Percentiles rank a stretch among this genome's conserved stretches.
phyloP scores from a whole-genome alignment of 2,113 vertebrate species.

The Rhineura floridana region DNA sequence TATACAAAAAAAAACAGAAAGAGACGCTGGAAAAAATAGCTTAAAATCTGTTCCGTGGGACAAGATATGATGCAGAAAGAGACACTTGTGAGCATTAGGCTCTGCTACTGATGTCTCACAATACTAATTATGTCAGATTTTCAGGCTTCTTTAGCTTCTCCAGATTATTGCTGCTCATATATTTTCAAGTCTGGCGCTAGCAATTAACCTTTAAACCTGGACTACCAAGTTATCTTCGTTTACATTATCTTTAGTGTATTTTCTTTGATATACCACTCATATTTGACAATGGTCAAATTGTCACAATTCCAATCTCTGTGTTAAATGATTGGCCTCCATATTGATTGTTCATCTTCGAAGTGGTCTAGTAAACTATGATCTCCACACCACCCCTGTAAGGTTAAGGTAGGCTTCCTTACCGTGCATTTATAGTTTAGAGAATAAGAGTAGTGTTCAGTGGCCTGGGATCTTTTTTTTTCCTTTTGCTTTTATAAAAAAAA shows the following conservation, averaged over 20 bases:
- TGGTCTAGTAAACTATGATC: neutral
- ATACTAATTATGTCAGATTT: neutral
- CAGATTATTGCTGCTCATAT: neutral
- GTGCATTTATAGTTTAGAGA: neutral
- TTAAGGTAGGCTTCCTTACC: neutral
- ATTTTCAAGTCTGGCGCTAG: neutral
- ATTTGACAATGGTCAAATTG: neutral
- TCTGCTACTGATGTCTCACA: neutral
- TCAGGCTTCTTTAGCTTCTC: neutral
- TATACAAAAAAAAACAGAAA: neutral
- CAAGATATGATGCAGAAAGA: neutral
- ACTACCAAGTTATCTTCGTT: neutral
- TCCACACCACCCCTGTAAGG: neutral
- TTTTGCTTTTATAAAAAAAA: too few species aligned
- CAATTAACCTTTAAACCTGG: neutral
- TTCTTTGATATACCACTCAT: neutral
- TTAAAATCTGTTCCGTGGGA: neutral
- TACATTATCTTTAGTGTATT: neutral
- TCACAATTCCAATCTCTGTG: neutral
- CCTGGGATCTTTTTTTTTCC: too few species aligned
- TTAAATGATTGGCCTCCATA: neutral
- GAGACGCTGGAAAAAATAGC: neutral
- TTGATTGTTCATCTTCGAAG: constrained; percentile 9
- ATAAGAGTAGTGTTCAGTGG: neutral
- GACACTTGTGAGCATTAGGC: neutral